A percentile compares a stretch with the other conserved stretches of the same genome.
These are phyloP conservation scores for Nomia melanderi DNA, from an alignment of 1,140 invertebrate species.

Conservation along the genomic window DNA sequence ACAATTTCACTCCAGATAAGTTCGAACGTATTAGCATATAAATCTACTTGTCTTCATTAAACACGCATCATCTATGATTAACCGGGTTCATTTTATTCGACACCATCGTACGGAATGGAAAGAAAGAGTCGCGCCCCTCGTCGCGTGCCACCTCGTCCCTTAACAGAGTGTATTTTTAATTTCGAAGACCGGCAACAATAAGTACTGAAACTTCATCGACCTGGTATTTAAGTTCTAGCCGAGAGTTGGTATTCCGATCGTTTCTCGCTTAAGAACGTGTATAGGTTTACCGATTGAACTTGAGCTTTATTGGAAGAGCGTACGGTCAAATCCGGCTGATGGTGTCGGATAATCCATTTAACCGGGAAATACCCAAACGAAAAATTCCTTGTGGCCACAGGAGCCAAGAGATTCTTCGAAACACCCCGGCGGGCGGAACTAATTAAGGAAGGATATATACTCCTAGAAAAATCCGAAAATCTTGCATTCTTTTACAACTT, in stretches of 20 bases:
- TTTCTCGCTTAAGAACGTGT: not conserved
- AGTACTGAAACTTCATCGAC: slow-evolving; percentile 11
- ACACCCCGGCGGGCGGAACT: no score
- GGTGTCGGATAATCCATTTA: no score
- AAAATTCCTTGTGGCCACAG: no score
- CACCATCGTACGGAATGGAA: not conserved
- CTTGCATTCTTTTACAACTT: no score
- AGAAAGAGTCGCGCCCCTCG: slow-evolving; percentile 2
- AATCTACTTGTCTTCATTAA: slow-evolving; percentile 16
- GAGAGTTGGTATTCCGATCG: slow-evolving; percentile 8
- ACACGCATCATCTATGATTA: slow-evolving; percentile 9
- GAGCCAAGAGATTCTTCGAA: no score
- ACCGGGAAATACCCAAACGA: no score
- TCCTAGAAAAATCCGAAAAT: no score
- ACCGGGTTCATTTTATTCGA: not conserved
- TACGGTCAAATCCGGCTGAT: not conserved
- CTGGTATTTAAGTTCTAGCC: not conserved
- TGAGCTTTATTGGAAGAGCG: not conserved
- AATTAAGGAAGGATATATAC: no score
- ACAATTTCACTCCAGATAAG: not conserved
- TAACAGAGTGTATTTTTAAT: slow-evolving; percentile 32
- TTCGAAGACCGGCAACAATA: slow-evolving; percentile 6
- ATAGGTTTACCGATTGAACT: not conserved
- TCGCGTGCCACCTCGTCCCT: slow-evolving; percentile 17
- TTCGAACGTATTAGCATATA: slow-evolving; percentile 8